Conservation (phyloP, 2,888 invertebrate genomes). For the Lysandra coridon region DNA sequence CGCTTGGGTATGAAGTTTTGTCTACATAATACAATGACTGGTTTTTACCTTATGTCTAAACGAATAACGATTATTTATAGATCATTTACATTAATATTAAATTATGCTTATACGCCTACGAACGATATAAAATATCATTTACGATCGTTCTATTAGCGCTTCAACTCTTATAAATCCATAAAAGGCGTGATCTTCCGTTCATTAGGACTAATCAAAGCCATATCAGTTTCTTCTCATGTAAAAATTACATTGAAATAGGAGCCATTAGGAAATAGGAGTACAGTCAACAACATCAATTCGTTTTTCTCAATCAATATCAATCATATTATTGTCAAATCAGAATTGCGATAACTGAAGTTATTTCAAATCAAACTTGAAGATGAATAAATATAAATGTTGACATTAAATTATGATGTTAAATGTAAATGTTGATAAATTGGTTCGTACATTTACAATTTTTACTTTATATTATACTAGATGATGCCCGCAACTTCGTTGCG, state of each 20-base stretch:
- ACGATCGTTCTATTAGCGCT: background rate
- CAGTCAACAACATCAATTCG: background rate
- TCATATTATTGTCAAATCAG: background rate
- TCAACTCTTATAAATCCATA: background rate
- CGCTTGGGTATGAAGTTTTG: background rate
- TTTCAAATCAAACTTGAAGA: background rate
- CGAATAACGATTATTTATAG: background rate
- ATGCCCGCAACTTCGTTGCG: no score
- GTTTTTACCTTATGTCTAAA: background rate
- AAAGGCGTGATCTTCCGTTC: background rate
- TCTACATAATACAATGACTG: background rate
- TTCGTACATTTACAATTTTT: no score
- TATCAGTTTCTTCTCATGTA: background rate
- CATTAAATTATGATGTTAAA: background rate
- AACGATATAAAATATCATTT: background rate
- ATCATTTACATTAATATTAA: background rate
- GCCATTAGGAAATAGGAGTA: background rate
- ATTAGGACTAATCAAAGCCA: slow-evolving; percentile 16
- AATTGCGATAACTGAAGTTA: background rate
- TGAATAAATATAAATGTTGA: background rate
- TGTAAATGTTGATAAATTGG: background rate
- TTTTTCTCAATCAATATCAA: background rate
- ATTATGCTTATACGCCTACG: slow-evolving; percentile 3
- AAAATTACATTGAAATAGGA: slow-evolving; percentile 21
- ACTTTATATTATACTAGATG: no score